Conservation (phyloP, 2,113 vertebrate genomes). For the Syrrhaptes paradoxus region DNA sequence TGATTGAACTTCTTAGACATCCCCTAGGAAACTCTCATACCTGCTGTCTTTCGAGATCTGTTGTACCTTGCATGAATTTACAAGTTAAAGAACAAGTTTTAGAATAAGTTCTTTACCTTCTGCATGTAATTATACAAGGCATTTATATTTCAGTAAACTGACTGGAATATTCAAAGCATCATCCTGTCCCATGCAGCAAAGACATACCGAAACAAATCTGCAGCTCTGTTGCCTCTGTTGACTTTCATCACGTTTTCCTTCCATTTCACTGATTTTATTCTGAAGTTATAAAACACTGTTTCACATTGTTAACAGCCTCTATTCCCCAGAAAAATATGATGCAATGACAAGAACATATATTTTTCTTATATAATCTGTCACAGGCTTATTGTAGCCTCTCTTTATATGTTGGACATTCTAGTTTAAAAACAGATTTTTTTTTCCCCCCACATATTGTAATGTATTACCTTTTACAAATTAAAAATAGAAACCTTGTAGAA, state of each 20-base stretch:
- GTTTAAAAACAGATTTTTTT: not conserved
- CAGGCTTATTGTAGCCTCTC: not conserved
- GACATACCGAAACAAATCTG: slow-evolving; percentile 39
- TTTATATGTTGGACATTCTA: not conserved
- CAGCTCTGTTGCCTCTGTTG: slow-evolving; percentile 8
- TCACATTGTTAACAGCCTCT: slow-evolving; percentile 7
- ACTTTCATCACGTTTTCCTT: slow-evolving; percentile 59
- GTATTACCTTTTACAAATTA: not conserved
- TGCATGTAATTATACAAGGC: not conserved
- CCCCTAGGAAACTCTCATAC: not conserved
- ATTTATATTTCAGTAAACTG: slow-evolving; percentile 51
- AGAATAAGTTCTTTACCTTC: slow-evolving; percentile 7
- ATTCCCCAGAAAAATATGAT: slow-evolving; percentile 19
- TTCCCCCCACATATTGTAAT: not conserved
- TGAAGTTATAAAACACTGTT: slow-evolving; percentile 43
- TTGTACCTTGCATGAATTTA: slow-evolving; percentile 8
- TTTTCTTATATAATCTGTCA: slow-evolving; percentile 28
- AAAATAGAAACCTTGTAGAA: not conserved
- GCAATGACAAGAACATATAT: not conserved
- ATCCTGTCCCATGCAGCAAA: slow-evolving; percentile 47
- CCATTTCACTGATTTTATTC: slow-evolving; percentile 60
- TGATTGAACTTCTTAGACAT: not conserved
- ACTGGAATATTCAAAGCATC: slow-evolving; percentile 32
- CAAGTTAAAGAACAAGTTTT: slow-evolving; percentile 8
- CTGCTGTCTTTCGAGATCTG: slow-evolving; percentile 10